Evolutionary conservation across 2,888 invertebrate genomes (phyloP).

Genomic region (Byasa hedistus): DNA sequence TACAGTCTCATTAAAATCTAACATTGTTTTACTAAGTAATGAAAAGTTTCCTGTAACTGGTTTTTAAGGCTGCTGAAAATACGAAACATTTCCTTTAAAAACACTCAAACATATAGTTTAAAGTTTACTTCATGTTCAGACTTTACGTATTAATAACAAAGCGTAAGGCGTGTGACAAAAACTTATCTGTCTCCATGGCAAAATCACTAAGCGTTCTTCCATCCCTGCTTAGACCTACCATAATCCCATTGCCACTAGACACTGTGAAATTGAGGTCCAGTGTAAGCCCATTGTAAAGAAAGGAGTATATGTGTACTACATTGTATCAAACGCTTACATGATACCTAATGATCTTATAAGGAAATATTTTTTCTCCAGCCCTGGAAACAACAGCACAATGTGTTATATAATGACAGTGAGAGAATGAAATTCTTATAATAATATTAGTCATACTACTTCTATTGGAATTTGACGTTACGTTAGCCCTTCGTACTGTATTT

Average conservation of each 20-base stretch:
- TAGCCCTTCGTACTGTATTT: constrained; percentile 5
- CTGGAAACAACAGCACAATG: not conserved
- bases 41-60: constrained; percentile 10
- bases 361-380: not conserved
- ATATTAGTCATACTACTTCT: constrained; percentile 21
- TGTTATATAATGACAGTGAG: constrained; percentile 1
- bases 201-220: too few relatives aligned
- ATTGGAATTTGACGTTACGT: constrained; percentile 31
- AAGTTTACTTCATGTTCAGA: not conserved
- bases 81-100: not conserved
- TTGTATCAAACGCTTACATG: too few relatives aligned
- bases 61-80: constrained; percentile 1
- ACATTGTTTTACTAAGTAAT: constrained; percentile 33
- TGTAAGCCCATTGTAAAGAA: too few relatives aligned
- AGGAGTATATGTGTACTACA: too few relatives aligned
- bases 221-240: too few relatives aligned
- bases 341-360: not conserved
- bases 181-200: too few relatives aligned
- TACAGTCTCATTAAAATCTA: constrained; percentile 59
- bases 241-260: too few relatives aligned
- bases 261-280: too few relatives aligned
- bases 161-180: not conserved
- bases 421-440: constrained; percentile 18
- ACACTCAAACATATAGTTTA: too few relatives aligned
- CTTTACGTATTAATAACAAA: not conserved